phyloP scores from a whole-genome alignment of 2,888 invertebrate species.

The Erebia palarica region DNA sequence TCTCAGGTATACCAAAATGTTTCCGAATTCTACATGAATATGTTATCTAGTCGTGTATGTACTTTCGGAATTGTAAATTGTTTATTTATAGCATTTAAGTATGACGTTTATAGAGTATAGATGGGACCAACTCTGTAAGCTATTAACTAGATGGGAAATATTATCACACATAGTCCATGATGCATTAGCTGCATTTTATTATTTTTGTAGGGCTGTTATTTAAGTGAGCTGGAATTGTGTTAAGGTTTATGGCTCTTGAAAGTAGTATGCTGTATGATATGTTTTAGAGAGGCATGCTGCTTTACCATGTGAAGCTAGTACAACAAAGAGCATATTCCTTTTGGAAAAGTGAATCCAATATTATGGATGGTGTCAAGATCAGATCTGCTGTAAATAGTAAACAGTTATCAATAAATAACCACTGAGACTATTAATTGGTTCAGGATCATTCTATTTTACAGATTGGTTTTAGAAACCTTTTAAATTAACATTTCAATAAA shows the following conservation, averaged over 20 bases:
- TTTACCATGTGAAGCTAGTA: slow-evolving; percentile 68
- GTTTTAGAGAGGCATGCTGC: slow-evolving; percentile 77
- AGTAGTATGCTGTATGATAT: slow-evolving; percentile 77
- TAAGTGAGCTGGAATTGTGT: slow-evolving; percentile 57
- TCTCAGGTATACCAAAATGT: slow-evolving; percentile 78
- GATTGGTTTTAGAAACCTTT: slow-evolving; percentile 48
- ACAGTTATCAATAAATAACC: slow-evolving; percentile 31
- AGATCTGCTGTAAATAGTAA: slow-evolving; percentile 69
- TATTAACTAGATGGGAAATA: slow-evolving; percentile 52
- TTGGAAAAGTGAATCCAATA: slow-evolving; percentile 36
- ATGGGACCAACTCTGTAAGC: slow-evolving; percentile 80
- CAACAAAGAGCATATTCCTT: slow-evolving; percentile 70
- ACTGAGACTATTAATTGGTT: slow-evolving; percentile 33
- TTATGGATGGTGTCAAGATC: slow-evolving; percentile 58
- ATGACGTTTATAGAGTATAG: slow-evolving; percentile 70
- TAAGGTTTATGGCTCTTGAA: slow-evolving; percentile 66
- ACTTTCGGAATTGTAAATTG: slow-evolving; percentile 80
- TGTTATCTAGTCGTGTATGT: slow-evolving; percentile 82
- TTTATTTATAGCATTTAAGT: slow-evolving; percentile 76
- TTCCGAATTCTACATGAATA: slow-evolving; percentile 83
- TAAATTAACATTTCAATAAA: slow-evolving; percentile 46
- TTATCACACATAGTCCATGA: slow-evolving; percentile 49
- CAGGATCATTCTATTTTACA: slow-evolving; percentile 40
- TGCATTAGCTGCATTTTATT: slow-evolving; percentile 49
- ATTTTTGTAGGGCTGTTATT: slow-evolving; percentile 47